These are phyloP conservation scores for Chroicocephalus ridibundus DNA, from an alignment of 2,113 vertebrate species.

Conservation along the genomic window DNA sequence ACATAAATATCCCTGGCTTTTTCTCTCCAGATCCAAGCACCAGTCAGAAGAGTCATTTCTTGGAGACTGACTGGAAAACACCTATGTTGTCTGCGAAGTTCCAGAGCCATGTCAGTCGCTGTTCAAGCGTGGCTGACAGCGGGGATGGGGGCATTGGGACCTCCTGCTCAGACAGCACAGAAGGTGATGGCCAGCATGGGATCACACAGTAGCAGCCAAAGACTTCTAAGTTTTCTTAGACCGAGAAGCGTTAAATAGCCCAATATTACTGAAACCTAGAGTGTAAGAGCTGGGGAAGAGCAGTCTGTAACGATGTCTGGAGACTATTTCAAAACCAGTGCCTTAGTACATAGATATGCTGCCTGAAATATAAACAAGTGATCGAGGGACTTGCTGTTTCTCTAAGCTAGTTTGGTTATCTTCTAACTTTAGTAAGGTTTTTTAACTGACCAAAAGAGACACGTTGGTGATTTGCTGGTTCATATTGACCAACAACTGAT, in stretches of 20 bases:
- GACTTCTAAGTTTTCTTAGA: background rate
- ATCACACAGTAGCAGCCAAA: background rate
- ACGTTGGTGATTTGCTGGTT: background rate
- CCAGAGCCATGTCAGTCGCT: constrained; percentile 80
- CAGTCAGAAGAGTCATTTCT: constrained; percentile 51
- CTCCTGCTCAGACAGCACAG: constrained; percentile 83
- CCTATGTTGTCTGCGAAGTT: constrained; percentile 80
- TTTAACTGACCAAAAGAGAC: background rate
- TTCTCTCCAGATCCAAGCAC: constrained; percentile 34
- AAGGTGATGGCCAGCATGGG: constrained; percentile 76
- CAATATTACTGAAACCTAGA: background rate
- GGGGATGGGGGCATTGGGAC: constrained; percentile 82
- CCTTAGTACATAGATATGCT: background rate
- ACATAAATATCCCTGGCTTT: background rate
- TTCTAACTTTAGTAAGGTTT: background rate
- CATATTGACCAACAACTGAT: rapidly evolving
- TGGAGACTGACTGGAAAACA: constrained; percentile 87
- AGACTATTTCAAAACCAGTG: rapidly evolving
- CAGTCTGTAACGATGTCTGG: rapidly evolving
- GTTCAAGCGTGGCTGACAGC: constrained; percentile 77
- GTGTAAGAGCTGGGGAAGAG: background rate
- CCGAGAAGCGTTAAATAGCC: background rate
- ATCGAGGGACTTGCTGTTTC: background rate
- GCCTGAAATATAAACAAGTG: background rate
- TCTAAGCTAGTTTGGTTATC: background rate